Base-by-base conservation (phyloP, 1,140 invertebrate species). In the Neodiprion pinetum region DNA sequence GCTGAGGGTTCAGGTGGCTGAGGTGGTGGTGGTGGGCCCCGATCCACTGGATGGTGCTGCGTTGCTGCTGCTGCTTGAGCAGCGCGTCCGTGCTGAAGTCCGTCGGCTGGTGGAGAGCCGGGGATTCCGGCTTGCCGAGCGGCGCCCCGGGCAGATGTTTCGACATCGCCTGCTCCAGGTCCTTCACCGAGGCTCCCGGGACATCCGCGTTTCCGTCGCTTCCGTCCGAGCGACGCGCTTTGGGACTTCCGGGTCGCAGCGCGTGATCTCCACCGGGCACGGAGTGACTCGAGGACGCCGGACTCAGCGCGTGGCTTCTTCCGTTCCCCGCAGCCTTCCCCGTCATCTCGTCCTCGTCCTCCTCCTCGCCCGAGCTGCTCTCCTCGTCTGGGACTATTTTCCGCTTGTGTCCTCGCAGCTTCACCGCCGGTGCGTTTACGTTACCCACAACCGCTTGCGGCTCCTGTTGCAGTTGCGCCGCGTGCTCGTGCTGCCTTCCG, bases 81-180 rank as follows among this genome's bases (percentile, higher is more conserved):
- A 97, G 85, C 0, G 95, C 93, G 83, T 97, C 96, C 0, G 96
- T 94, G 75, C 95, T 96, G 82, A 96, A 96, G 82, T 97, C 95
- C 0, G 95, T 95, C 0, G 94, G 93, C 78, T 94, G 90, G 78
- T 94, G 92, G 0, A 89, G 87, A 0, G 82, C 82, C 5, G 90
- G 89, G 9, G 90, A 91, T 17, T 90, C 85, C 7, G 92, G 89
- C 71, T 91, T 92, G 78, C 88, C 91, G 69, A 93, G 89, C 7
- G 89, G 85, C 2, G 91, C 89, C 8, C 91, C 90, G 0, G 97
- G 96, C 65, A 98, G 88, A 89, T 98, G 97, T 84, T 98, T 97
- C 23, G 97, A 97, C 97, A 98, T 99, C 12, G 96, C 96, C 80
- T 97, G 96, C 86, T 99, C 97, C 76, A 98, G 89, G 81, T 98